Evolutionary conservation across 1,140 invertebrate species (phyloP), one percentile per base, ranked within the genome.

Genomic region (Drosophila navojoa): DNA sequence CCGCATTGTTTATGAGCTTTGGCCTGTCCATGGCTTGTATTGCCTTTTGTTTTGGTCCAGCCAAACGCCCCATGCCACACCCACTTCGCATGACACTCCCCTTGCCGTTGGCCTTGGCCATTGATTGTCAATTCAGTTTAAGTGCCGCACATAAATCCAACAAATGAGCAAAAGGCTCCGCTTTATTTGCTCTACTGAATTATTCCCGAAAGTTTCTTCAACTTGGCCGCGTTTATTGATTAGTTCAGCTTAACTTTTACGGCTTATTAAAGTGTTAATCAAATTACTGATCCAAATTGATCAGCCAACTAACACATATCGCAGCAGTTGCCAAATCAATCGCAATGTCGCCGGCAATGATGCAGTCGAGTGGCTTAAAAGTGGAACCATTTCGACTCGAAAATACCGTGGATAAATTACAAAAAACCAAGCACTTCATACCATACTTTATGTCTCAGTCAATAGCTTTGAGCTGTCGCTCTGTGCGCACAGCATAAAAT

Each of bases 51-150:
- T 75, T 77, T 71, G 70, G 57, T 52, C 27, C 44, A 60, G 45
- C 49, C 35, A 16, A 27, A 38, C 32, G 45, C 45, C 29, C 27
- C 35, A 50, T 38, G 45, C 10, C 45, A 32, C 44, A 13, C 63
- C 22, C 27, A 45, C 42, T 5, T 16, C 42, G 16, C 42, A 16
- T 5, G n/a, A 10, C 59, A 44, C 27, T 45, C 29, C 10, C 47
- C 22, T 19, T 61, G 54, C 27, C 32, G 58, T 76, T 76, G 76
- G 57, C 68, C 73, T 70, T 69, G 81, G 69, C 81, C 72, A 86
- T 86, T 81, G 81, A 86, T 81, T 86, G 78, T 86, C 82, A 86
- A 86, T 86, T 84, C 81, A 80, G 81, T 87, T 87, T 86, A 86
- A 86, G 82, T 80, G 82, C 76, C 67, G 52, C 64, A 69, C 78